Base-by-base conservation (phyloP, 2,113 vertebrate genomes). In the Oenanthe oenanthe region DNA sequence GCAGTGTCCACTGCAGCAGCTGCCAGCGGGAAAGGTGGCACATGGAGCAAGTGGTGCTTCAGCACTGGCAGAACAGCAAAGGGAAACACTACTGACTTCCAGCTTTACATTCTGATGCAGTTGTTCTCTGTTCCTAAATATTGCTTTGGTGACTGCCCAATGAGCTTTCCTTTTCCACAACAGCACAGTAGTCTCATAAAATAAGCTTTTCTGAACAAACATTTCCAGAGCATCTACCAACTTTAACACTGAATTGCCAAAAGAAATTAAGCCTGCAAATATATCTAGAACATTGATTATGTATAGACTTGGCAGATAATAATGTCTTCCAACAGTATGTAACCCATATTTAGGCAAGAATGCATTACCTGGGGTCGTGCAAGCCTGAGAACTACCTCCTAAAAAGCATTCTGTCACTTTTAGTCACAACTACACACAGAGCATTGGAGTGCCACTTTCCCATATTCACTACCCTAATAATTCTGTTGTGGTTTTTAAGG, bases 311-410 rank as follows among this genome's bases (percentile, higher is more conserved):
- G 13, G 29, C 4, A 12, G 12, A 68, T 26, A 85, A 20, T 18
- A 17, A 1, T 32, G 25, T 53, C 29, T 63, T 81, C 56, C 18
- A 56, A 34, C 5, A 63, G 38, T 9, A 45, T 13, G 10, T 89
- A 91, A 73, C 8, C 32, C 13, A 29, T 4, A 67, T 29, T 54
- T 63, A 47, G 51, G 28, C 36, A 75, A 45, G 51, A 85, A 60
- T 31, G 57, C 0, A 0, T 32, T 51, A 85, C 10, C 25, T 40
- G 17, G 12, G 13, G 18, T 48, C 36, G 21, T 47, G 10, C 9
- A 56, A 90, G 53, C 51, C 58, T 40, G 12, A 95, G 40, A 87
- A 42, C 34, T 16, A 28, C 32, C 53, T 75, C 48, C n/a, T 61
- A 12, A 83, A 85, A 34, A 38, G 15, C 12, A 40, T 2, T 21